Evolutionary conservation across 2,888 invertebrate species (phyloP), one percentile per base, ranked within the genome.

Genomic region (Salticus scenicus): DNA sequence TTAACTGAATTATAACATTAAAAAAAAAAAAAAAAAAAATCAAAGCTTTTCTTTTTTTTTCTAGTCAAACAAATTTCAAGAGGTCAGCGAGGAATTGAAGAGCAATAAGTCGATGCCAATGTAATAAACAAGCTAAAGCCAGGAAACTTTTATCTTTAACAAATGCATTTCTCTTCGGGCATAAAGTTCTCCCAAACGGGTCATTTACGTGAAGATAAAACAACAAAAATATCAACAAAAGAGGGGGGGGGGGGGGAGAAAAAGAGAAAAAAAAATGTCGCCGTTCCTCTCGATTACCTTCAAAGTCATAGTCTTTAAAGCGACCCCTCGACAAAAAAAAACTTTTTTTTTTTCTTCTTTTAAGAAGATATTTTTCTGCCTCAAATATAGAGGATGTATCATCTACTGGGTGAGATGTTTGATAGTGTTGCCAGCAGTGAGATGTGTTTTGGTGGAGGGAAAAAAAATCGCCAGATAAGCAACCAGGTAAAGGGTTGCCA

Each of bases 381-480:
- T 30, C 10, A 27, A 71, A 64, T 41, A 42, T 17, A 27, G 51
- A 47, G 57, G 57, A 57, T 57, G 74, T 33, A 47, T n/a, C 37
- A 37, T 33, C 69, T 33, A 67, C 51, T 51, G 37, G n/a, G 47
- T 33, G 57, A 69, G 81, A 81, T 81, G 69, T 28, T 8, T 33
- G 81, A 81, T 81, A 74, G 73, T 27, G 76, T n/a, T 70, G 67
- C 74, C 57, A 67, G 64, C 27, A 37, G 42, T 28, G 69, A 69
- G 74, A 74, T 81, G 74, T 73, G 74, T 74, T 73, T 30, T 67
- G 63, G 69, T 28, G 63, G 14, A 74, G 33, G n/a, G n/a, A n/a
- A n/a, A n/a, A 72, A 71, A 73, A 80, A 74, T 74, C 37, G 47
- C 57, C 37, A 63, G 81, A 81, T 81, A 81, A 81, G 63, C 67